phyloP scores from a whole-genome alignment of 1,140 invertebrate genomes.

The Saxidomus purpurata region DNA sequence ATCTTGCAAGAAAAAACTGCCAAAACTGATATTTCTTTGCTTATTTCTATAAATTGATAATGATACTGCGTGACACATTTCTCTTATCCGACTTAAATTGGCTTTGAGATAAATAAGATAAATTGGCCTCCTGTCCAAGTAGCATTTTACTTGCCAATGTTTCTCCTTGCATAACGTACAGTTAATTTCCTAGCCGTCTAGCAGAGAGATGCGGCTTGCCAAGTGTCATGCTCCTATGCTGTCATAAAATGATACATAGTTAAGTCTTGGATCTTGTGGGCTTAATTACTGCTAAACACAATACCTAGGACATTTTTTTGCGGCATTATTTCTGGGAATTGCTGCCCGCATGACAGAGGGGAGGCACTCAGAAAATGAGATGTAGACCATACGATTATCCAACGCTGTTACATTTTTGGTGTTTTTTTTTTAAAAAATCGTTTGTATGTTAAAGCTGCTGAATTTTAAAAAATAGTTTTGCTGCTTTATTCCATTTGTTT shows the following conservation, averaged over 20 bases:
- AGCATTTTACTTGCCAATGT: background rate
- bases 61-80: background rate
- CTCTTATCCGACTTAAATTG: background rate
- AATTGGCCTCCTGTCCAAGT: background rate
- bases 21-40: background rate
- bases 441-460: too few relatives aligned
- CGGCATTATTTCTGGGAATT: too few relatives aligned
- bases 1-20: background rate
- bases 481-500: too few relatives aligned
- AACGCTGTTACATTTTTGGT: too few relatives aligned
- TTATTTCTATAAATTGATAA: slow-evolving; percentile 2
- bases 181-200: slow-evolving; percentile 1
- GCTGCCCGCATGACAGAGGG: too few relatives aligned
- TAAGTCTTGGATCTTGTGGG: background rate
- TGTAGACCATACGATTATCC: too few relatives aligned
- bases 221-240: slow-evolving; percentile 7
- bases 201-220: background rate
- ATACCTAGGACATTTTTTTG: background rate
- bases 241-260: slow-evolving; percentile 21
- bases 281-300: background rate
- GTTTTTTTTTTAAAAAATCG: too few relatives aligned
- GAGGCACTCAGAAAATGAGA: too few relatives aligned
- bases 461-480: too few relatives aligned
- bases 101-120: slow-evolving; percentile 5
- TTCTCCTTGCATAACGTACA: background rate